A percentile compares a stretch with the other conserved stretches of the same genome.
phyloP scores from a whole-genome alignment of 2,797 vertebrate genomes.

The Gambelia wislizenii region DNA sequence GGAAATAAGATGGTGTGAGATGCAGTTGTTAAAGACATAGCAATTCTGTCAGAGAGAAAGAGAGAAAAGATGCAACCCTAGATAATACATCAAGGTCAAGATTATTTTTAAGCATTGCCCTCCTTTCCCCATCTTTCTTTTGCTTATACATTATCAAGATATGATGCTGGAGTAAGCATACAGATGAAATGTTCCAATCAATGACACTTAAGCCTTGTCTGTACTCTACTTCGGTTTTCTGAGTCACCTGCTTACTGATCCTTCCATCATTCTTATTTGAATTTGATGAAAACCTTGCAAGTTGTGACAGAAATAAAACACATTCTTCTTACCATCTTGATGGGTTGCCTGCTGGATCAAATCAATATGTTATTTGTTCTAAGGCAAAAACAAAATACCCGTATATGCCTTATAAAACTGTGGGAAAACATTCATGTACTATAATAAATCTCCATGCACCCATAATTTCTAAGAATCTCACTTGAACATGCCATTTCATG shows the following conservation, averaged over 20 bases:
- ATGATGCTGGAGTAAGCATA: not conserved
- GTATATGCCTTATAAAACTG: slow-evolving; percentile 48
- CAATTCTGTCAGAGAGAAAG: not conserved
- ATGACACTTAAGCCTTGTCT: not conserved
- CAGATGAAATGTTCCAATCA: not conserved
- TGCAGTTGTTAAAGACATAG: not conserved
- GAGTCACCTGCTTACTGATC: slow-evolving; percentile 6
- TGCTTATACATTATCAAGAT: not conserved
- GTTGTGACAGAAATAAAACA: slow-evolving; percentile 41
- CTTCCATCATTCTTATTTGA: slow-evolving; percentile 42
- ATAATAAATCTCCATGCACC: slow-evolving; percentile 26
- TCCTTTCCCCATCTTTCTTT: not conserved
- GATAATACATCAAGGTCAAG: not conserved
- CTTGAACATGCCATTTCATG: slow-evolving; percentile 21
- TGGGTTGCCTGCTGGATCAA: slow-evolving; percentile 54
- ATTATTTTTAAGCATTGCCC: not conserved
- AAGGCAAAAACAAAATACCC: slow-evolving; percentile 40
- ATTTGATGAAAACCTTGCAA: slow-evolving; percentile 32
- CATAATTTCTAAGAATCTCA: slow-evolving; percentile 43
- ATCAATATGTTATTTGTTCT: slow-evolving; percentile 64
- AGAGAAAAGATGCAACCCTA: not conserved
- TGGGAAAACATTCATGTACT: slow-evolving; percentile 46
- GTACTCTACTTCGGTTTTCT: slow-evolving; percentile 26
- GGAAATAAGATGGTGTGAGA: not conserved
- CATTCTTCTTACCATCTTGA: slow-evolving; percentile 14